These are phyloP conservation scores for Pyrrhosoma nymphula DNA, from an alignment of 2,888 invertebrate genomes.

Conservation along the genomic window DNA sequence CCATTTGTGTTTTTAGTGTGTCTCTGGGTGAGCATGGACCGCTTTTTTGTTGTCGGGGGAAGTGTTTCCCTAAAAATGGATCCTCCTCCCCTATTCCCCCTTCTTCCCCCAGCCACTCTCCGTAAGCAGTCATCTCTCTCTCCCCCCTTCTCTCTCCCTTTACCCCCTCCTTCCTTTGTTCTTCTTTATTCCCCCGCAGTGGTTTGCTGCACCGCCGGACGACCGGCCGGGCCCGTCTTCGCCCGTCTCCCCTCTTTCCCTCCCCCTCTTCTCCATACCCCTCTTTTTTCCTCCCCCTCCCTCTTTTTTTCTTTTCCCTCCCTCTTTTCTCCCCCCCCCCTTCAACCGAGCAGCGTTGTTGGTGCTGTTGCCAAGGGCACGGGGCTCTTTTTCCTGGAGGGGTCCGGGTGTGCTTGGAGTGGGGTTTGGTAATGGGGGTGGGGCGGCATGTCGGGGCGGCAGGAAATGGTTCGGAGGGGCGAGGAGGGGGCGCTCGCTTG, in stretches of 20 bases:
- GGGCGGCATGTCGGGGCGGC: constrained; percentile 17
- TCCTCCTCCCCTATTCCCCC: neutral
- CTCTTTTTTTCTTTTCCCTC: neutral
- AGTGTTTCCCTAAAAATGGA: neutral
- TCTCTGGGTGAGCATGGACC: neutral
- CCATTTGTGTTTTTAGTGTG: neutral
- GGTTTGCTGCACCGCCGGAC: neutral
- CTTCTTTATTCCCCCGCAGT: neutral
- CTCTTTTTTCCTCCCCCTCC: neutral
- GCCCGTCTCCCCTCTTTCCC: neutral
- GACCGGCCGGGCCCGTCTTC: constrained; percentile 41
- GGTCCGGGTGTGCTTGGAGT: neutral
- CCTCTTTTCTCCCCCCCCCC: neutral
- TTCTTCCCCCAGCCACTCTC: neutral
- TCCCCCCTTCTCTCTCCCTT: neutral
- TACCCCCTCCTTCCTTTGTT: too few relatives aligned
- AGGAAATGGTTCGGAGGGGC: constrained; percentile 28
- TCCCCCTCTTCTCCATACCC: too few relatives aligned
- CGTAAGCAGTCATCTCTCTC: neutral
- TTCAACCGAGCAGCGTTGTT: neutral
- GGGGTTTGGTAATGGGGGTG: neutral
- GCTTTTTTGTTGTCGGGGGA: neutral
- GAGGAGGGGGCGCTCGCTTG: neutral
- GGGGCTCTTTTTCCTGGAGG: constrained; percentile 34
- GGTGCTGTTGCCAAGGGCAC: constrained; percentile 65